Percentiles rank a stretch among this genome's conserved stretches.
These are phyloP conservation scores for Luperina testacea DNA, from an alignment of 2,888 invertebrate genomes.

Conservation along the genomic window DNA sequence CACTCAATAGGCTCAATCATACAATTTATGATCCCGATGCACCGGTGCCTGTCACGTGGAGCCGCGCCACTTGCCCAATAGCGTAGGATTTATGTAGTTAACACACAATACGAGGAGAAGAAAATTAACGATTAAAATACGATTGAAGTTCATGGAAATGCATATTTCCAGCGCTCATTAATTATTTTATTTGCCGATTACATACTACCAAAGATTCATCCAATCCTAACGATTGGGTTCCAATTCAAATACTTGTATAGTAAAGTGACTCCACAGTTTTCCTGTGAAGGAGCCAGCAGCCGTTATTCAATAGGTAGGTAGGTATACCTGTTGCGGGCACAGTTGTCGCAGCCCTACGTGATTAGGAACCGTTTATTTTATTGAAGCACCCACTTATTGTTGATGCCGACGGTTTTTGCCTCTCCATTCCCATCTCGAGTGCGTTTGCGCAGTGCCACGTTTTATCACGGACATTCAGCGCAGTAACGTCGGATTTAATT, in stretches of 20 bases:
- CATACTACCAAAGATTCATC: not conserved
- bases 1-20: slow-evolving; percentile 46
- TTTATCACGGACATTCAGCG: slow-evolving; percentile 71
- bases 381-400: slow-evolving; percentile 82
- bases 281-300: slow-evolving; percentile 46
- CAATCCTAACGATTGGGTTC: not conserved
- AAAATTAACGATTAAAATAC: not conserved
- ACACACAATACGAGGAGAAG: not conserved
- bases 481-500: slow-evolving; percentile 78
- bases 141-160: not conserved
- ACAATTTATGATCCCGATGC: slow-evolving; percentile 37
- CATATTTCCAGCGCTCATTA: not conserved
- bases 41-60: not conserved
- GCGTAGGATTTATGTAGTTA: not conserved
- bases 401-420: slow-evolving; percentile 76
- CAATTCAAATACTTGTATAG: slow-evolving; percentile 1
- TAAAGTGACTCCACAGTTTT: slow-evolving; percentile 58
- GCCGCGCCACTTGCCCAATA: slow-evolving; percentile 1
- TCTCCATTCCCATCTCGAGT: slow-evolving; percentile 70
- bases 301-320: slow-evolving; percentile 62
- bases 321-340: slow-evolving; percentile 64
- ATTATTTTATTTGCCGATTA: not conserved
- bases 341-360: slow-evolving; percentile 70
- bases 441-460: slow-evolving; percentile 73
- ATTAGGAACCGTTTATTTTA: slow-evolving; percentile 84